A percentile compares a stretch with the other conserved stretches of the same genome.
These are phyloP conservation scores for Urophycis tenuis DNA, from an alignment of 2,797 vertebrate genomes.

Conservation along the genomic window DNA sequence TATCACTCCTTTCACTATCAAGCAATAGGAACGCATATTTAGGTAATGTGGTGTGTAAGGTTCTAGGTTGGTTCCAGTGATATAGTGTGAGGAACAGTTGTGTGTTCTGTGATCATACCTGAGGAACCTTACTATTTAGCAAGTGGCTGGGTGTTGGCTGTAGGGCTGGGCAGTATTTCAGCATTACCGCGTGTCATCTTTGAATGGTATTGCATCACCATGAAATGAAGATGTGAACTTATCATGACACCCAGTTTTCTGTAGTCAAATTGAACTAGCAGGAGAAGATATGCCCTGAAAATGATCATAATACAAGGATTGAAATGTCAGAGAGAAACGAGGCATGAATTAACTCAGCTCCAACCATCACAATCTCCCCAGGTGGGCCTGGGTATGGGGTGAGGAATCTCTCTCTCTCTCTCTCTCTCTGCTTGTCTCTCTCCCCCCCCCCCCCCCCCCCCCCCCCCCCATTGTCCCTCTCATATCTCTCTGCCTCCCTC, in stretches of 20 bases:
- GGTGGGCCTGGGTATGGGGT: too few species aligned
- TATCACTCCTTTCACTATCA: too few species aligned
- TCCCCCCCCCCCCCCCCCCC: too few species aligned
- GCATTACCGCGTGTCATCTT: neutral
- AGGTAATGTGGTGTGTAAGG: neutral
- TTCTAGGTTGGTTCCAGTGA: neutral
- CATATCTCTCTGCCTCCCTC: conserved; percentile 16
- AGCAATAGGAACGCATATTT: too few species aligned
- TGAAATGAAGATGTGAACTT: conserved; percentile 12
- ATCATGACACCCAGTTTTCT: neutral
- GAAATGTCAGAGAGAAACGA: neutral
- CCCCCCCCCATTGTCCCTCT: too few species aligned
- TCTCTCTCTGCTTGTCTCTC: too few species aligned
- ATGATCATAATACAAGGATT: neutral
- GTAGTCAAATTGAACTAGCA: neutral
- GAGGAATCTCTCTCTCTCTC: too few species aligned
- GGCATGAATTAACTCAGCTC: too few species aligned
- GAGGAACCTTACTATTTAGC: too few species aligned
- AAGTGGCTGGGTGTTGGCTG: neutral
- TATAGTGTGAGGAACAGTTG: neutral
- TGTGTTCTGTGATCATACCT: neutral
- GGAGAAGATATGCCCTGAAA: neutral
- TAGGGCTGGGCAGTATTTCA: neutral
- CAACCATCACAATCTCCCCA: too few species aligned
- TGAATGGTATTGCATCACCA: conserved; percentile 21